Evolutionary conservation across 2,113 vertebrate genomes (phyloP).

Genomic region (Himantopus leucocephalus): DNA sequence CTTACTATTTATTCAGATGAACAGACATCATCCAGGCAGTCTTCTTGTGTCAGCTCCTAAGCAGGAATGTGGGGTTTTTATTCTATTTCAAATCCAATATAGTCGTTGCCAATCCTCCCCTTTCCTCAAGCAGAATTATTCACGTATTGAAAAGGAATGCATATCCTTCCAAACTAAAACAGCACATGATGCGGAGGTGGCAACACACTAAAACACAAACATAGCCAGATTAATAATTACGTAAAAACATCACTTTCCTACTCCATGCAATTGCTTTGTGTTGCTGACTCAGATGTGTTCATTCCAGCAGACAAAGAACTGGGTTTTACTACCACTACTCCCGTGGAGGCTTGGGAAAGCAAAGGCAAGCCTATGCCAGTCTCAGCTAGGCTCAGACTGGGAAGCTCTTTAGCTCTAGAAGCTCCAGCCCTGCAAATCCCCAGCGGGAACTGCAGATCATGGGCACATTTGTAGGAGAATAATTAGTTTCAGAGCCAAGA

Average conservation of each 20-base stretch:
- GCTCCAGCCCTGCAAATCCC: neutral
- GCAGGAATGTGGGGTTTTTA: neutral
- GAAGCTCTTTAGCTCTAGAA: neutral
- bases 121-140: conserved; percentile 1
- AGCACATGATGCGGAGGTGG: conserved; percentile 8
- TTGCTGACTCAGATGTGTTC: conserved; percentile 19
- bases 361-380: neutral
- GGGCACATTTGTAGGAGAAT: neutral
- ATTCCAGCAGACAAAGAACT: neutral
- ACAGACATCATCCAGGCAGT: neutral
- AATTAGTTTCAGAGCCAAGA: conserved; percentile 22
- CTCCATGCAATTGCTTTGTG: neutral
- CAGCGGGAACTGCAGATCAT: neutral
- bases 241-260: neutral
- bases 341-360: neutral
- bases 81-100: neutral
- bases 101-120: neutral
- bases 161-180: conserved; percentile 6
- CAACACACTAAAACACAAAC: neutral
- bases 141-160: neutral
- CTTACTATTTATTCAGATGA: neutral
- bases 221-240: conserved; percentile 1
- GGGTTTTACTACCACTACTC: neutral
- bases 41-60: neutral
- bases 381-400: neutral